Evolutionary conservation across 1,140 invertebrate genomes (phyloP).

Genomic region (Aphelinus certus): DNA sequence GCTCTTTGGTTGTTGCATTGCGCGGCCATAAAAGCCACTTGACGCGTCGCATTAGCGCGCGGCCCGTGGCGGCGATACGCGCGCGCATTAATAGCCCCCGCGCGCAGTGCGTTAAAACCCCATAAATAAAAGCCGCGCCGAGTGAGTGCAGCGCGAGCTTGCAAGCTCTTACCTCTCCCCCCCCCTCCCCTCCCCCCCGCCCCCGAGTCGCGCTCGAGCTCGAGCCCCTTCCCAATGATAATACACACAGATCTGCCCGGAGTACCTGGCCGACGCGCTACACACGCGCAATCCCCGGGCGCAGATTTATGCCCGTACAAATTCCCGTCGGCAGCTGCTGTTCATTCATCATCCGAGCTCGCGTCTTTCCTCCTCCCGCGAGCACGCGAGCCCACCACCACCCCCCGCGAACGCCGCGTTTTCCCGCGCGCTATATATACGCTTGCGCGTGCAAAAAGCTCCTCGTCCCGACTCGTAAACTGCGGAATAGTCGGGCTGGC

Average conservation of each 20-base stretch:
- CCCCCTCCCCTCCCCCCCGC: neutral
- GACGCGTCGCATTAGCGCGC: conserved; percentile 27
- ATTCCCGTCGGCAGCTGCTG: conserved; percentile 39
- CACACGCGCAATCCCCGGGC: conserved; percentile 12
- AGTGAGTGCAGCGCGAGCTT: conserved; percentile 2
- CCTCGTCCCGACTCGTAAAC: too few relatives aligned
- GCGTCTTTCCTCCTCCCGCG: neutral
- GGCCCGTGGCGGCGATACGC: conserved; percentile 1
- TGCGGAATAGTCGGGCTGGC: too few relatives aligned
- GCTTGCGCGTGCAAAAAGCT: too few relatives aligned
- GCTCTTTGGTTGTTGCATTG: neutral
- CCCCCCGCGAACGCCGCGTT: too few relatives aligned
- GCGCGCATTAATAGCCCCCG: conserved; percentile 35
- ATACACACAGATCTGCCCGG: too few relatives aligned
- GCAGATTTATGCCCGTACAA: conserved; percentile 38
- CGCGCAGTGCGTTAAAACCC: conserved; percentile 22
- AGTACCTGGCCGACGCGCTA: too few relatives aligned
- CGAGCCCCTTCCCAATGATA: too few relatives aligned
- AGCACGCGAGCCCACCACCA: too few relatives aligned
- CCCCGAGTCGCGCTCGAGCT: too few relatives aligned
- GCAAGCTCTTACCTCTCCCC: conserved; percentile 18
- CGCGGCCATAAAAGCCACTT: conserved; percentile 35
- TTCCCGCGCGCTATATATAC: too few relatives aligned
- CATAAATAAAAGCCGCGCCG: conserved; percentile 32
- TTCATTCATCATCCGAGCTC: conserved; percentile 31